phyloP scores from a whole-genome alignment of 2,888 invertebrate species.

The Pediacus dermestoides region DNA sequence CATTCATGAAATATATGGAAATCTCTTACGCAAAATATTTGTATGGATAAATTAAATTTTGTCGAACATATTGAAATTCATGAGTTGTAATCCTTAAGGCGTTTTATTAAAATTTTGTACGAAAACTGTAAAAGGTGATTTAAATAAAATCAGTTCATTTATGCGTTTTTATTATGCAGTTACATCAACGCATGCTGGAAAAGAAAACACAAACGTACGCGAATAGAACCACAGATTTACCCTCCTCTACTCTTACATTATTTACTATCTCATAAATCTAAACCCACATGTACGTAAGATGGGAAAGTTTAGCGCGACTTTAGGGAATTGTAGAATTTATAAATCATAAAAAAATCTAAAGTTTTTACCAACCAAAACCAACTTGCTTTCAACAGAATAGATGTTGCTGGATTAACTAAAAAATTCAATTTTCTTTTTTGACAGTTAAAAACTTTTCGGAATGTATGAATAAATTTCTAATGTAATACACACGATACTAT shows the following conservation, averaged over 20 bases:
- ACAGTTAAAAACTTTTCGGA: no score
- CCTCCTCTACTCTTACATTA: constrained; percentile 36
- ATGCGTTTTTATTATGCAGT: constrained; percentile 25
- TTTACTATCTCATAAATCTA: constrained; percentile 44
- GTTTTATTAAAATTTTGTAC: constrained; percentile 1
- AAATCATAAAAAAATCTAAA: constrained; percentile 37
- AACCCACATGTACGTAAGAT: constrained; percentile 40
- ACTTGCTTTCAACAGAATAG: constrained; percentile 2
- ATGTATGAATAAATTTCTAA: no score
- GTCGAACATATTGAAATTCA: constrained; percentile 16
- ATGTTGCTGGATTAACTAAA: constrained; percentile 2
- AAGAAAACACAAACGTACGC: constrained; percentile 15
- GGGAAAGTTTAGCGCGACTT: constrained; percentile 39
- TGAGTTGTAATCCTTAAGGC: constrained; percentile 11
- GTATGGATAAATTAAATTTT: constrained; percentile 18
- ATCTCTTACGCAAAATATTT: constrained; percentile 14
- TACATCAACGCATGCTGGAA: constrained; percentile 22
- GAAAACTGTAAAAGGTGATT: no score
- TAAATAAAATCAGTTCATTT: no score
- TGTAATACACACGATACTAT: no score
- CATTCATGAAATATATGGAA: constrained; percentile 19
- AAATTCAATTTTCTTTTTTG: constrained; percentile 3
- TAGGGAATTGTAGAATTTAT: constrained; percentile 38
- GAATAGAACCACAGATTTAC: constrained; percentile 30
- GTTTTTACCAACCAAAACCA: constrained; percentile 3